Conservation (phyloP, 2,797 vertebrate genomes). For the Halcyon chelicuti region DNA sequence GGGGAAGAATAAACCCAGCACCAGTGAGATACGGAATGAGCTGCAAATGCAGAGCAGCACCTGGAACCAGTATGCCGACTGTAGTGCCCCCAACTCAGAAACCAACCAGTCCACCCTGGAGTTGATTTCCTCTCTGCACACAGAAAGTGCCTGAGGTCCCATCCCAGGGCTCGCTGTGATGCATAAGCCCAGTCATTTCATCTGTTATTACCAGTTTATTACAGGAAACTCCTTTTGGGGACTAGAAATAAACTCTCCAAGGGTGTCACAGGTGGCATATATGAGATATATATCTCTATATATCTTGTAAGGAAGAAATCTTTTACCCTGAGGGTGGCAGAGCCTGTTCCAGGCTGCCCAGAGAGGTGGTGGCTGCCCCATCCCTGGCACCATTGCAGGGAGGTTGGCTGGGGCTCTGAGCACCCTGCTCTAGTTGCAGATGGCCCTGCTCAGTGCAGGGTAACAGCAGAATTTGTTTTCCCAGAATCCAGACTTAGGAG, state of each 20-base stretch:
- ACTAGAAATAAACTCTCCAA: not conserved
- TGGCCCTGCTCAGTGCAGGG: not conserved
- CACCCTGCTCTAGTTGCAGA: not conserved
- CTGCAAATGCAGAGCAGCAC: not conserved
- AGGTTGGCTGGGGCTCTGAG: not conserved
- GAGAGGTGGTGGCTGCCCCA: not conserved
- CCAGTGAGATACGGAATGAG: not conserved
- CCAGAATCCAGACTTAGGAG: not conserved
- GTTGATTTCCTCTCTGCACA: accelerated
- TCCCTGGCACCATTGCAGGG: not conserved
- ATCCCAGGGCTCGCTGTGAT: not conserved
- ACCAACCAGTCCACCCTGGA: not conserved
- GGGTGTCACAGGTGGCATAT: not conserved
- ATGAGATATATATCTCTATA: no score
- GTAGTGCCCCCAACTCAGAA: not conserved
- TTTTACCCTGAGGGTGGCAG: not conserved
- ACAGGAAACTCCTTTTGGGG: not conserved
- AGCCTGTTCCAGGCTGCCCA: not conserved
- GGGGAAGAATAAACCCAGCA: not conserved
- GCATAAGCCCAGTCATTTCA: not conserved
- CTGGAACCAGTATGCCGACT: not conserved
- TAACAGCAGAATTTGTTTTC: not conserved
- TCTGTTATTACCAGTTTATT: not conserved
- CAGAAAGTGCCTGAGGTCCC: not conserved
- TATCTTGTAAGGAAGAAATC: not conserved